phyloP scores from a whole-genome alignment of 2,888 invertebrate genomes.

The Capitulum mitella region DNA sequence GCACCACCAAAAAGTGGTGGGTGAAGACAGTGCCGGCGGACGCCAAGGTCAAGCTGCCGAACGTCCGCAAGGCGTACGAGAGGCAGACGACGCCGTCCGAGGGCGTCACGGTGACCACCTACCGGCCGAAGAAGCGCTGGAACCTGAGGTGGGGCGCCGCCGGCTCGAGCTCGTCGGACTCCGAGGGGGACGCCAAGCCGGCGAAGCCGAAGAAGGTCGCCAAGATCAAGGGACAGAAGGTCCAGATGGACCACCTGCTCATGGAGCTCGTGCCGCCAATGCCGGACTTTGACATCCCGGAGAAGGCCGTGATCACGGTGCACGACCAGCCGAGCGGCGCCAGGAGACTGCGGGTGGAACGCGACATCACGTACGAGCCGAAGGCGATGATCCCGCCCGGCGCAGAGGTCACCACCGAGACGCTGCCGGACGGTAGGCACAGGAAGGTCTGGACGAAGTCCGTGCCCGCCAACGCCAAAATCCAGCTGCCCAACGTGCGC shows the following conservation, averaged over 20 bases:
- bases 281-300: not conserved
- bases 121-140: slow-evolving; percentile 3
- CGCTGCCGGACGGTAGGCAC: not conserved
- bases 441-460: not conserved
- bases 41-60: not conserved
- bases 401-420: not conserved
- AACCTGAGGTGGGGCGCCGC: not conserved
- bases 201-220: not conserved
- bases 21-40: not conserved
- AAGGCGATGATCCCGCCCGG: not conserved
- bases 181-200: not conserved
- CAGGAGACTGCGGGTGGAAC: not conserved
- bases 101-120: not conserved
- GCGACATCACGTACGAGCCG: not conserved
- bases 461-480: not conserved
- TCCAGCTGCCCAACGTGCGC: not conserved
- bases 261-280: slow-evolving; percentile 7
- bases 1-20: not conserved
- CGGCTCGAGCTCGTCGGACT: not conserved
- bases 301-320: not conserved
- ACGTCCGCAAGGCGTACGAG: slow-evolving; percentile 4
- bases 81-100: not conserved
- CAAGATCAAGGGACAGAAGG: slow-evolving; percentile 1
- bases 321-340: not conserved
- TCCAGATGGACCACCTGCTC: not conserved